Evolutionary conservation across 2,888 invertebrate species (phyloP).

Genomic region (Sarcophaga carnaria): DNA sequence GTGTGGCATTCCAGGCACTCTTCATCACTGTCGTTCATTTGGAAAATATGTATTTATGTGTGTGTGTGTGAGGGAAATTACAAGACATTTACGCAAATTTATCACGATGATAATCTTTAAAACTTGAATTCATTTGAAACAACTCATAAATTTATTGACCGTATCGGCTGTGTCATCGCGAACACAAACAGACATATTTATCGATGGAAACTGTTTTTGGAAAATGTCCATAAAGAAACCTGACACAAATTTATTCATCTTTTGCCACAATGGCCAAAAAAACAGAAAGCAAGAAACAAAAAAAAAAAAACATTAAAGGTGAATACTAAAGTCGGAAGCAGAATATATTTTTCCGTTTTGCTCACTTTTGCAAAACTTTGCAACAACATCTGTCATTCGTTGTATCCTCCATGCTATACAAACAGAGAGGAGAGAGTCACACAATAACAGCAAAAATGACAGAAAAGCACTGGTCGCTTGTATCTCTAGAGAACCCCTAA

Average conservation of each 20-base stretch:
- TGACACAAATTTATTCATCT: conserved; percentile 65
- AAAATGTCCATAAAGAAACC: conserved; percentile 10
- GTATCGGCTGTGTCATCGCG: conserved; percentile 64
- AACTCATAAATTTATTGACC: conserved; percentile 66
- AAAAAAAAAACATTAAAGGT: conserved; percentile 24
- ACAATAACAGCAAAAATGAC: no score
- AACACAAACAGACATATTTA: background rate
- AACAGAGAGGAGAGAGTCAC: no score
- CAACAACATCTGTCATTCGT: conserved; percentile 69
- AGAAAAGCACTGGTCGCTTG: no score
- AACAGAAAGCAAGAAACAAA: background rate
- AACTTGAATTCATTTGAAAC: conserved; percentile 68
- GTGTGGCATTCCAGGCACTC: no score
- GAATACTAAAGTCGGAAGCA: conserved; percentile 64
- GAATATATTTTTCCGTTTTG: conserved; percentile 40
- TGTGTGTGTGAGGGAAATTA: conserved; percentile 41
- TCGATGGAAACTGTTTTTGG: background rate
- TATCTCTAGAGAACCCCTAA: conserved; percentile 42
- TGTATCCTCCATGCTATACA: conserved; percentile 48
- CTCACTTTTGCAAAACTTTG: conserved; percentile 34
- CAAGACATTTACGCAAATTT: conserved; percentile 60
- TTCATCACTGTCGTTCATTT: no score
- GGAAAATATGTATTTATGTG: background rate
- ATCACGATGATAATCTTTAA: conserved; percentile 63
- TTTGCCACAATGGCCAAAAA: conserved; percentile 2